Percentiles rank a stretch among this genome's conserved stretches.
Conservation (phyloP, 2,113 vertebrate species). For the Rhinopithecus roxellana region DNA sequence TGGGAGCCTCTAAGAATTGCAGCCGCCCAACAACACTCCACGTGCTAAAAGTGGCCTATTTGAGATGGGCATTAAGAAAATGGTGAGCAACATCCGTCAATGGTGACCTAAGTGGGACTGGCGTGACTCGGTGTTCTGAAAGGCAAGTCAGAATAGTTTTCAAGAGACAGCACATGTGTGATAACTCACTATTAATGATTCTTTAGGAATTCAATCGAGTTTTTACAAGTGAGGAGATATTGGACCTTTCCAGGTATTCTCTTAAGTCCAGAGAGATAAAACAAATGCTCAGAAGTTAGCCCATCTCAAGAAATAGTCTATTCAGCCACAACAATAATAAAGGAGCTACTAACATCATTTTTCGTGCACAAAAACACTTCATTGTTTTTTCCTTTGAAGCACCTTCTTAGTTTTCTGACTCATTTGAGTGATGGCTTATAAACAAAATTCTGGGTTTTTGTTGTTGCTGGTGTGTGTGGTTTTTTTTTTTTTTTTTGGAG, state of each 20-base stretch:
- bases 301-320: background rate
- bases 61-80: background rate
- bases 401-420: background rate
- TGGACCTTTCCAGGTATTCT: background rate
- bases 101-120: background rate
- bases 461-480: too few species aligned
- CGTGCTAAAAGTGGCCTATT: background rate
- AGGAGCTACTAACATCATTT: background rate
- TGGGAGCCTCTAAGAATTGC: fast-evolving
- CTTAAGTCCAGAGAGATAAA: background rate
- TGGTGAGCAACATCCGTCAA: fast-evolving
- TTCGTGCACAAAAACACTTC: background rate
- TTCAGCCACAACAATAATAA: background rate
- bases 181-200: background rate
- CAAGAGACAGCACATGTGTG: background rate
- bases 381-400: background rate
- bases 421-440: background rate
- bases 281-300: background rate
- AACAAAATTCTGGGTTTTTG: background rate
- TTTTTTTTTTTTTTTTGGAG: too few species aligned
- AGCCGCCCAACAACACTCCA: background rate
- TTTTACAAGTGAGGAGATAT: background rate
- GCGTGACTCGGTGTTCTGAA: background rate
- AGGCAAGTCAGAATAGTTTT: background rate
- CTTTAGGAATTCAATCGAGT: background rate